Evolutionary conservation across 2,113 vertebrate genomes (phyloP), one percentile per base, ranked within the genome.

Genomic region (Scortum barcoo): DNA sequence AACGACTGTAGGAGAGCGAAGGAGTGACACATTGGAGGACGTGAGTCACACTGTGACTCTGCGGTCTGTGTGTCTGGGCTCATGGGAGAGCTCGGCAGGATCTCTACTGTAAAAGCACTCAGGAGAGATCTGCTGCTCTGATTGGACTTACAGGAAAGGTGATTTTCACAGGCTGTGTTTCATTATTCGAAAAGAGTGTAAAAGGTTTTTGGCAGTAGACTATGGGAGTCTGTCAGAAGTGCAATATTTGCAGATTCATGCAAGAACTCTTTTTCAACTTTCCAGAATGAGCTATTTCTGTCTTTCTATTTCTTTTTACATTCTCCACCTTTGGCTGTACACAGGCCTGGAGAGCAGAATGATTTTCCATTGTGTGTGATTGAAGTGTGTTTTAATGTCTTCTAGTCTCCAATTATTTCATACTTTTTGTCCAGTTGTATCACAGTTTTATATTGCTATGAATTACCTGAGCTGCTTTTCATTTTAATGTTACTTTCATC

Each of bases 21-120:
- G 72, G 22, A 67, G 66, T 50, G 72, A 76, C 82, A 69, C 3
- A 5, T 72, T 80, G 86, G 84, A 90, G 74, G 77, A 86, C 77
- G 77, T 90, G 88, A 90, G 86, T 92, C 88, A 92, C 72, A 24
- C 48, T 60, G 77, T 60, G 78, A 74, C 74, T 60, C 73, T 85
- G 84, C 2, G 81, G 78, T 86, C 70, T 85, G 20, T 68, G 40
- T 74, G 71, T 81, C 77, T 82, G 71, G 19, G 56, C 76, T 86
- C 61, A 3, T 38, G 54, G 78, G 63, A 57, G 22, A 65, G 33
- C 46, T 9, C 14, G 50, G 56, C 33, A 65, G 74, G 61, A 78
- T 58, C 36, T 60, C 22, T 46, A 60, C 65, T 79, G 38, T 60
- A 28, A 78, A 66, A 84, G 70, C 33, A 4, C 72, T 50, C 57